Conservation (phyloP, 2,888 invertebrate genomes). For the Hipparchia semele region DNA sequence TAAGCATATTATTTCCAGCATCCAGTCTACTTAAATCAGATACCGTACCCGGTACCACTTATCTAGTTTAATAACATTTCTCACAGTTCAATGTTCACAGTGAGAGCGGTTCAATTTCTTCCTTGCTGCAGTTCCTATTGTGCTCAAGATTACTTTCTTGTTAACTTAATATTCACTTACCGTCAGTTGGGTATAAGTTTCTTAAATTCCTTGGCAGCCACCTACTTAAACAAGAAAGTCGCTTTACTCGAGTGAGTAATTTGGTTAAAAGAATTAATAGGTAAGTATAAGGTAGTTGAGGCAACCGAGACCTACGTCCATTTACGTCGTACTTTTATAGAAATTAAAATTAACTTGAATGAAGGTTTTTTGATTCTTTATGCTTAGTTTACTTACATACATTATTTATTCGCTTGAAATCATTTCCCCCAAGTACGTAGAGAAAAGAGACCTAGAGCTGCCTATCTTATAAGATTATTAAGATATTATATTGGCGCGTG, state of each 20-base stretch:
- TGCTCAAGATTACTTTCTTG: constrained; percentile 30
- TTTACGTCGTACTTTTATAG: no score
- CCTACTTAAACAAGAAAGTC: not conserved
- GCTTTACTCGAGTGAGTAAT: not conserved
- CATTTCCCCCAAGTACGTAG: no score
- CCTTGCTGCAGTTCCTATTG: constrained; percentile 33
- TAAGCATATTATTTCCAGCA: not conserved
- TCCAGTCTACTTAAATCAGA: constrained; percentile 29
- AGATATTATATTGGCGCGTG: no score
- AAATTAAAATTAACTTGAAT: no score
- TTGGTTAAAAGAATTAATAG: no score
- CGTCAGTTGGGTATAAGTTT: constrained; percentile 6
- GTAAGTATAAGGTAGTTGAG: no score
- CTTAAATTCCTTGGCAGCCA: constrained; percentile 4
- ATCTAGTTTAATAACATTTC: constrained; percentile 27
- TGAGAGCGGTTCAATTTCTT: constrained; percentile 32
- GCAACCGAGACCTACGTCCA: no score
- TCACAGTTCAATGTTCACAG: constrained; percentile 29
- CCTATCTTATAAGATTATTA: no score
- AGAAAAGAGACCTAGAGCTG: no score
- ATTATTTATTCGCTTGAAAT: no score
- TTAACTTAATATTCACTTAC: constrained; percentile 12
- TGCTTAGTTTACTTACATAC: no score
- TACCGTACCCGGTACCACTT: constrained; percentile 20
- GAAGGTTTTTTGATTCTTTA: no score